phyloP scores from a whole-genome alignment of 2,797 vertebrate genomes.

The Centropyge bicolor region DNA sequence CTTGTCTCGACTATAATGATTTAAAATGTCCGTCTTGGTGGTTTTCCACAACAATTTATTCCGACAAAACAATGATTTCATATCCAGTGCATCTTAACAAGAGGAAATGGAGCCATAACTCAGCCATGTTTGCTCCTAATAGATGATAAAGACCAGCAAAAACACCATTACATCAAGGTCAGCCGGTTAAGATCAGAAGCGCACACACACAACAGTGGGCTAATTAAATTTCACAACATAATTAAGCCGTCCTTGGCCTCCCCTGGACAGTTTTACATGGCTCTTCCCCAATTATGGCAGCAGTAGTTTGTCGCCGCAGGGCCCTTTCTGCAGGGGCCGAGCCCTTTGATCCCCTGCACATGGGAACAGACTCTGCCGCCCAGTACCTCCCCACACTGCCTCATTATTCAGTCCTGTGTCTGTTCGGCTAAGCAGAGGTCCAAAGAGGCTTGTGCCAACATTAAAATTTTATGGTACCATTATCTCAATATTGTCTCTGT shows the following conservation, averaged over 20 bases:
- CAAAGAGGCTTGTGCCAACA: slow-evolving; percentile 4
- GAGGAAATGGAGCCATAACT: slow-evolving; percentile 33
- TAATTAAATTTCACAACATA: slow-evolving; percentile 79
- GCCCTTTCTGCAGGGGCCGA: slow-evolving; percentile 42
- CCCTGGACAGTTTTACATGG: slow-evolving; percentile 69
- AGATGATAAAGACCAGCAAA: slow-evolving; percentile 62
- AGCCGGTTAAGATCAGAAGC: slow-evolving; percentile 42
- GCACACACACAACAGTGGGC: slow-evolving; percentile 47
- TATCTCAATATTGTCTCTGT: slow-evolving; percentile 30
- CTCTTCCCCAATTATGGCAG: slow-evolving; percentile 71
- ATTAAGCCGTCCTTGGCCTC: slow-evolving; percentile 73
- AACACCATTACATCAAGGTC: slow-evolving; percentile 59
- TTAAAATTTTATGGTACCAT: slow-evolving; percentile 8
- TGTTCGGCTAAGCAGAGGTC: slow-evolving; percentile 18
- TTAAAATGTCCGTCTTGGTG: slow-evolving; percentile 2
- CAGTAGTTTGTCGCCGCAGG: slow-evolving; percentile 56
- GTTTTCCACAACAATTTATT: slow-evolving; percentile 41
- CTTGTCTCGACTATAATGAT: not conserved
- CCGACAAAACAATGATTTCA: slow-evolving; percentile 37
- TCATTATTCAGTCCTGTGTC: slow-evolving; percentile 47
- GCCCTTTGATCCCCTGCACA: slow-evolving; percentile 75
- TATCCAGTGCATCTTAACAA: slow-evolving; percentile 30
- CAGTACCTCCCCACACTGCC: slow-evolving; percentile 29
- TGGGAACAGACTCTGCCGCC: slow-evolving; percentile 50
- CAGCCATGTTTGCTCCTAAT: slow-evolving; percentile 43